Evolutionary conservation across 2,113 vertebrate genomes (phyloP).

Genomic region (Xenus cinereus): DNA sequence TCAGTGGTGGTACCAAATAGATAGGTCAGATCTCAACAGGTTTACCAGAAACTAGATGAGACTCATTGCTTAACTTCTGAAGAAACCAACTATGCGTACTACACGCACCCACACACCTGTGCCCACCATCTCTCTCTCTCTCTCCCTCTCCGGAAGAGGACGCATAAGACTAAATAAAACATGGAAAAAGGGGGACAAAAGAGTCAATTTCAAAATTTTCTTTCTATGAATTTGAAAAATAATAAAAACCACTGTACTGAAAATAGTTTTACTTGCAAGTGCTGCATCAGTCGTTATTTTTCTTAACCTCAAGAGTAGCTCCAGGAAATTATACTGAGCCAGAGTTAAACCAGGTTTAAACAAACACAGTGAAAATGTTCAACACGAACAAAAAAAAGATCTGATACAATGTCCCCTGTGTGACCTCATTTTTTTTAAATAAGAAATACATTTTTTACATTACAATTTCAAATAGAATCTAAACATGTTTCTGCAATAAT

Average conservation of each 20-base stretch:
- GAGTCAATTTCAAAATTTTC: background rate
- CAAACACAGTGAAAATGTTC: background rate
- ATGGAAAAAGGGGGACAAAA: background rate
- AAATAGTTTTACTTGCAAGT: background rate
- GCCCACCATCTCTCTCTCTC: background rate
- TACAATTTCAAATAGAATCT: background rate
- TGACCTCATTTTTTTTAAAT: background rate
- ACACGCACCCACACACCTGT: background rate
- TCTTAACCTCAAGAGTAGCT: background rate
- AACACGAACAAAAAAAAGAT: background rate
- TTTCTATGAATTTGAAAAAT: background rate
- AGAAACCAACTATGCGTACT: background rate
- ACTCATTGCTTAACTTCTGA: background rate
- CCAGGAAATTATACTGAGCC: background rate
- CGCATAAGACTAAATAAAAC: background rate
- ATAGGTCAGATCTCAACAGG: background rate
- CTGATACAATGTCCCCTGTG: background rate
- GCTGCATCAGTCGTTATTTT: background rate
- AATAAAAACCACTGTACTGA: background rate
- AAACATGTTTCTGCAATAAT: background rate
- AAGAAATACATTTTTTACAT: background rate
- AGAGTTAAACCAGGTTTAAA: background rate
- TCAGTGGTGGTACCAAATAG: background rate
- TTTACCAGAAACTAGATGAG: background rate
- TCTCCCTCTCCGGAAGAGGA: background rate